Percentiles rank a stretch among this genome's conserved stretches.
These are phyloP conservation scores for Chaunax sp. DNA, from an alignment of 2,797 vertebrate species.

Conservation along the genomic window DNA sequence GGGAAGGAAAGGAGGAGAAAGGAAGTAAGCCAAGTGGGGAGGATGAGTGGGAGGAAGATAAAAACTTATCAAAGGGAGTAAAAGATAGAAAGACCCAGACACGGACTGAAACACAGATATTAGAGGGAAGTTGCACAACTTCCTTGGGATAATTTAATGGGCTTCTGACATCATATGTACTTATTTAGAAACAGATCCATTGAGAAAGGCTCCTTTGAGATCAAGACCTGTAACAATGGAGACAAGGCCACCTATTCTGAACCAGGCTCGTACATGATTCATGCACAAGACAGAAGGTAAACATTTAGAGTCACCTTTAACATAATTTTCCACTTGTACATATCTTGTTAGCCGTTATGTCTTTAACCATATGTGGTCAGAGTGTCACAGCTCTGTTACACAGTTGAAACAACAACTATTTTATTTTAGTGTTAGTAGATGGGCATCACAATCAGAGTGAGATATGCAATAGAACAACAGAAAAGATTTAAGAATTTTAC, in stretches of 20 bases:
- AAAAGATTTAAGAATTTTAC: too few species aligned
- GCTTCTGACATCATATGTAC: conserved; percentile 27
- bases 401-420: background rate
- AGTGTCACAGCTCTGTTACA: background rate
- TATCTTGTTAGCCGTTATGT: too few species aligned
- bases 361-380: background rate
- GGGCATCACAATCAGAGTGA: background rate
- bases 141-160: conserved; percentile 26
- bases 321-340: too few species aligned
- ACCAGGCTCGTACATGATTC: conserved; percentile 1
- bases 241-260: conserved; percentile 22
- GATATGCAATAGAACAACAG: background rate
- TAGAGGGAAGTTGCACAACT: conserved; percentile 34
- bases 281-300: background rate
- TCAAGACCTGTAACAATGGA: conserved; percentile 35
- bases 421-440: too few species aligned
- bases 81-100: conserved; percentile 9
- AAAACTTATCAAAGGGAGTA: conserved; percentile 11
- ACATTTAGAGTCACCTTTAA: background rate
- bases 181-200: conserved; percentile 17
- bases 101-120: conserved; percentile 9
- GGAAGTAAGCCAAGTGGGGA: conserved; percentile 31
- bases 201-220: conserved; percentile 21
- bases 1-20: conserved; percentile 39
- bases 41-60: conserved; percentile 11